These are phyloP conservation scores for Drosophila repleta DNA, from an alignment of 1,140 invertebrate genomes.

Conservation along the genomic window DNA sequence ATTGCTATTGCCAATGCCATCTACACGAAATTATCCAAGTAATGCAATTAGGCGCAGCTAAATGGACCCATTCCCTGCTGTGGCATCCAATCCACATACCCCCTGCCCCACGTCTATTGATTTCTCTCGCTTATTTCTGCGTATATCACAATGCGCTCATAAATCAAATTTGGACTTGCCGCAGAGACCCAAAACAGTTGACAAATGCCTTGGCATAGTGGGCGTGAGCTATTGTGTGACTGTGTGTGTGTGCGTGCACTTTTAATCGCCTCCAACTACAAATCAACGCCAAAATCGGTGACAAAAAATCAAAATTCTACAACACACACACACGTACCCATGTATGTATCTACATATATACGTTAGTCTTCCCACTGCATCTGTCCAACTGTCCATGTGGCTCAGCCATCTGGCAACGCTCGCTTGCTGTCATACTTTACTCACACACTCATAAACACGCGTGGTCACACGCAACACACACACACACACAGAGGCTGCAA, in stretches of 20 bases:
- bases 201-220: constrained; percentile 39
- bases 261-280: constrained; percentile 50
- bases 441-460: constrained; percentile 25
- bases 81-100: neutral
- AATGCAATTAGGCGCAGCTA: constrained; percentile 49
- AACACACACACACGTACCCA: neutral
- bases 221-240: constrained; percentile 23
- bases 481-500: constrained; percentile 19
- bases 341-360: constrained; percentile 13
- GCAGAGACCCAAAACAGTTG: constrained; percentile 48
- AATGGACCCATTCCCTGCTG: constrained; percentile 28
- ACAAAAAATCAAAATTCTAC: constrained; percentile 15
- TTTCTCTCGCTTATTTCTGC: constrained; percentile 34
- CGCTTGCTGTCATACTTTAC: constrained; percentile 23
- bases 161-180: constrained; percentile 55
- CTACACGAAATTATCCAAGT: constrained; percentile 40
- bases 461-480: constrained; percentile 20
- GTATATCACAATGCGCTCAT: constrained; percentile 42
- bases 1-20: constrained; percentile 17
- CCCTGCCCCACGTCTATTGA: constrained; percentile 27
- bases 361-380: constrained; percentile 10
- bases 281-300: constrained; percentile 50
- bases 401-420: constrained; percentile 17
- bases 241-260: neutral
- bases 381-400: constrained; percentile 15